Evolutionary conservation across 2,797 vertebrate genomes (phyloP).

Genomic region (Spinibarbus caldwelli): DNA sequence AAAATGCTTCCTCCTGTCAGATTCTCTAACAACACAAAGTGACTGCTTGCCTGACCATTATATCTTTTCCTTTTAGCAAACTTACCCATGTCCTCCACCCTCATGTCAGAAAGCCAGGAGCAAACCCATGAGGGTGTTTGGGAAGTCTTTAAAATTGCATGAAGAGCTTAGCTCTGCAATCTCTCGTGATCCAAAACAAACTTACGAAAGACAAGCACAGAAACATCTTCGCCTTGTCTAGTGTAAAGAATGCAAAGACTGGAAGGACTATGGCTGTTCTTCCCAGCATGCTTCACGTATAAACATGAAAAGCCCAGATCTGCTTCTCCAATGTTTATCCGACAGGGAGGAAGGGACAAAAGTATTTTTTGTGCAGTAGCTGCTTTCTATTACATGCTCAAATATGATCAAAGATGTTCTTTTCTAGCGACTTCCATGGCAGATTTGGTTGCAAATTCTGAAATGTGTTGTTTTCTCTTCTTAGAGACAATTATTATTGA

Average conservation of each 20-base stretch:
- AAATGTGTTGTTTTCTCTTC: constrained; percentile 6
- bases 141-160: constrained; percentile 22
- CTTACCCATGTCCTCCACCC: background rate
- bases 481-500: background rate
- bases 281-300: constrained; percentile 7
- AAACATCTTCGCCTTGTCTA: background rate
- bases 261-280: background rate
- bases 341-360: background rate
- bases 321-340: background rate
- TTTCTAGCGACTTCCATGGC: background rate
- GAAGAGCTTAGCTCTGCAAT: constrained; percentile 35
- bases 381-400: background rate
- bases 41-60: background rate
- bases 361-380: background rate
- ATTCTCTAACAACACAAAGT: constrained; percentile 29
- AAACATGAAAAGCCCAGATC: constrained; percentile 9
- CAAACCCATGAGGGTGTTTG: constrained; percentile 27
- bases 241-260: constrained; percentile 21
- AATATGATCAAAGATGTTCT: constrained; percentile 8
- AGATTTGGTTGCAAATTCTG: background rate
- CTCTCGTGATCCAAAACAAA: constrained; percentile 22
- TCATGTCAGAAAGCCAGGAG: constrained; percentile 30
- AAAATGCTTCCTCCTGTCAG: constrained; percentile 37
- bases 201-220: background rate
- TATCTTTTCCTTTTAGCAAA: constrained; percentile 21